Base-by-base conservation (phyloP, 2,797 vertebrate species). In the Rallus crepitans region DNA sequence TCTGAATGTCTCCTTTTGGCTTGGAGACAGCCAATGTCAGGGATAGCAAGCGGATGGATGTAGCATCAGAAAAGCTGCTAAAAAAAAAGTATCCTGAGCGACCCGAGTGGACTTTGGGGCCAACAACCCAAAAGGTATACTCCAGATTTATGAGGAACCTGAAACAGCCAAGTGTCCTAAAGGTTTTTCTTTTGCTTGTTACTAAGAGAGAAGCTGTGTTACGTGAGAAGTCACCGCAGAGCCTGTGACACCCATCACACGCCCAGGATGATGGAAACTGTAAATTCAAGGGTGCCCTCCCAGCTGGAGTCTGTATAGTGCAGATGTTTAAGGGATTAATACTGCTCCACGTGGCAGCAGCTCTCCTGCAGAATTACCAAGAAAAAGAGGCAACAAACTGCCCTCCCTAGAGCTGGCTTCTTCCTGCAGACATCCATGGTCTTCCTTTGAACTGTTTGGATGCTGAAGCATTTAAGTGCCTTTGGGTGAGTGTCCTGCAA, bases 291-390 rank as follows among this genome's bases (percentile, higher is more conserved):
- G 40, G 18, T 61, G 33, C 28, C 35, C 12, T 92, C 16, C 57
- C 53, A n/a, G 25, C 40, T 64, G 31, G 35, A 57, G 37, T 53
- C 35, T 0, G 0, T 45, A 60, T 75, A 82, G 50, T 1, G 5
- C 19, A 71, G 53, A 6, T 37, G 9, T 48, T 78, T 70, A 61
- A 68, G 42, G 37, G 45, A 71, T 79, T 48, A 82, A 33, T 57
- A 12, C 7, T 0, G 2, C 24, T 65, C 18, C 9, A 1, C 1
- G 8, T 50, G 45, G 50, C 37, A 55, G 57, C 1, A 2, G 8
- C 4, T 63, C 5, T 80, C 27, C 42, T 48, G 60, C 53, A 85
- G 39, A 78, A 87, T 61, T 61, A 45, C 40, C 31, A 61, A 56
- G 73, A 66, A 55, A 75, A 78, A 56, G 47, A 59, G 25, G 19